phyloP scores from a whole-genome alignment of 2,888 invertebrate genomes.

The Liopterus haemorrhoidalis region DNA sequence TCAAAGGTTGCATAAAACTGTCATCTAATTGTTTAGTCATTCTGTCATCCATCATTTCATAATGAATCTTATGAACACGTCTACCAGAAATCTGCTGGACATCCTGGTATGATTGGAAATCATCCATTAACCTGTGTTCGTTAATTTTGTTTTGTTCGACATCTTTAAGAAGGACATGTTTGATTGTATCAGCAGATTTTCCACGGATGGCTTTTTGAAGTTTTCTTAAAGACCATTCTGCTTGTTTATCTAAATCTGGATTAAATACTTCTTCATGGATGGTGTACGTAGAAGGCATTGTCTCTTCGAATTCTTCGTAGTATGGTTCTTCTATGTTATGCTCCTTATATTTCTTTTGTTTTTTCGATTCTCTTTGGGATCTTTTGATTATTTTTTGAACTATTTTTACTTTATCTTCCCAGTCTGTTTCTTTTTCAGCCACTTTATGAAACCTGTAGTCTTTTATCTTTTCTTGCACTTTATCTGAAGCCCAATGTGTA shows the following conservation, averaged over 20 bases:
- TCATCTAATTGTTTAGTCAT: conserved; percentile 49
- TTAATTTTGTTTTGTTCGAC: conserved; percentile 45
- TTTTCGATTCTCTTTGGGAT: conserved; percentile 48
- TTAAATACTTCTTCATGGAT: conserved; percentile 49
- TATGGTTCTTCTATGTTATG: conserved; percentile 44
- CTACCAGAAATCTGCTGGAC: conserved; percentile 38
- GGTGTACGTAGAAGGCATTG: conserved; percentile 51
- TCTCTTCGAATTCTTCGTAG: conserved; percentile 46
- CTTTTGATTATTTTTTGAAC: too few species aligned
- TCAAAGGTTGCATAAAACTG: conserved; percentile 54
- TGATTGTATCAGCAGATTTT: conserved; percentile 71
- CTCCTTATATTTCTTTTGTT: conserved; percentile 47
- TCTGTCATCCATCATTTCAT: conserved; percentile 45
- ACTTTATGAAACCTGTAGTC: conserved; percentile 55
- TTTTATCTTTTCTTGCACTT: conserved; percentile 62
- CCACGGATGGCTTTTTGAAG: conserved; percentile 57
- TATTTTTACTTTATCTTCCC: conserved; percentile 49
- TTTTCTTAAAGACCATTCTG: conserved; percentile 42
- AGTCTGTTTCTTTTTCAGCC: conserved; percentile 59
- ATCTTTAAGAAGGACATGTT: conserved; percentile 57
- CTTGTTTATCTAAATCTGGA: conserved; percentile 46
- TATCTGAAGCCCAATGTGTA: conserved; percentile 60
- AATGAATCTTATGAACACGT: conserved; percentile 41
- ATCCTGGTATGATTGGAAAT: conserved; percentile 41
- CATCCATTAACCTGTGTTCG: conserved; percentile 45